These are phyloP conservation scores for Yasuhikotakia modesta DNA, from an alignment of 2,797 vertebrate genomes.

Conservation along the genomic window DNA sequence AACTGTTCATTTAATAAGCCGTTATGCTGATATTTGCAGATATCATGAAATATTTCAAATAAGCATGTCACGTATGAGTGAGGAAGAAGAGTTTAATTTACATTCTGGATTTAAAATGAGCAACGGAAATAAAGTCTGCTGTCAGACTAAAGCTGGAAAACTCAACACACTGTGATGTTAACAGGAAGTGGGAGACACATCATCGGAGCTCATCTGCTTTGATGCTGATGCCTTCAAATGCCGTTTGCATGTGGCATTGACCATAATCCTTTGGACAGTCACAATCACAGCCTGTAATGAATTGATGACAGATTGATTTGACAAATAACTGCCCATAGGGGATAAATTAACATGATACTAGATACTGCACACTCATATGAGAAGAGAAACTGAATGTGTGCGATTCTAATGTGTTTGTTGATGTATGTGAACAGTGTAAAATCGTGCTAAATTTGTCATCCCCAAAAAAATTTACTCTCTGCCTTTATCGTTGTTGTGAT, in stretches of 20 bases:
- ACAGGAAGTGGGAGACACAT: conserved; percentile 1
- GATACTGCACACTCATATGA: background rate
- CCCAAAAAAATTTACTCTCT: too few relatives aligned
- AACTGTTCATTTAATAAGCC: too few relatives aligned
- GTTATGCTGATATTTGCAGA: background rate
- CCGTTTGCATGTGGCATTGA: conserved; percentile 27
- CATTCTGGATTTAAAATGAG: conserved; percentile 6
- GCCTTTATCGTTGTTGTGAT: too few relatives aligned
- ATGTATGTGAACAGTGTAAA: too few relatives aligned
- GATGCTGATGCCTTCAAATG: background rate
- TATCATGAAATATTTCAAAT: background rate
- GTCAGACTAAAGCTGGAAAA: conserved; percentile 9
- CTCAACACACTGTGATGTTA: conserved; percentile 18
- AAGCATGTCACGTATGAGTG: background rate
- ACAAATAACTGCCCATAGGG: conserved; percentile 29
- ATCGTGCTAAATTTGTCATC: too few relatives aligned
- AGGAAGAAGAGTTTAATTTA: conserved; percentile 3
- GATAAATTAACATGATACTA: conserved; percentile 1
- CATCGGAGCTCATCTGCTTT: conserved; percentile 15
- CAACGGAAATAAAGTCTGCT: conserved; percentile 10
- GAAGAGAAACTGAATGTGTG: background rate
- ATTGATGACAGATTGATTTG: conserved; percentile 43
- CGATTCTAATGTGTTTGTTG: too few relatives aligned
- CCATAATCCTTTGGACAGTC: conserved; percentile 40
- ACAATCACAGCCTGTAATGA: conserved; percentile 42